Evolutionary conservation across 2,113 vertebrate genomes (phyloP), one percentile per base, ranked within the genome.

Genomic region (Siphamia tubifer): DNA sequence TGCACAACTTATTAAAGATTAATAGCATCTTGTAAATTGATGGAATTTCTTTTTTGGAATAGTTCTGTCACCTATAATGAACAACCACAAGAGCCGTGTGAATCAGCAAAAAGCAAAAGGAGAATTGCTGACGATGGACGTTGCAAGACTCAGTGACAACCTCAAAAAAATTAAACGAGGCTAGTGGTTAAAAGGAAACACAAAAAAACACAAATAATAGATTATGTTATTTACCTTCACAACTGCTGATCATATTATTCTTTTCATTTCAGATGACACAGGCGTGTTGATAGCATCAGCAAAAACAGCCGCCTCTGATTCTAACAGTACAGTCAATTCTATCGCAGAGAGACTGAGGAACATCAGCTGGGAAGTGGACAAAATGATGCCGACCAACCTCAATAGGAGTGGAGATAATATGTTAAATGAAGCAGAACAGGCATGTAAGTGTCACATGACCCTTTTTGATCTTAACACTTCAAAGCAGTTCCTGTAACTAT

Each of bases 131-230:
- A 71, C 74, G 7, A 47, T 23, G 21, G 79, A 87, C 47, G 44
- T 95, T 27, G 64, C 86, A 5, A 34, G 73, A 21, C 23, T 87
- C 36, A 61, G 53, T 0, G 63, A 82, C 15, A 66, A 88, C 6
- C 84, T 95, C 16, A 82, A 34, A 0, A 54, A 85, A 19, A 93
- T 96, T 63, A 89, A 82, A 61, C 85, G 89, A 94, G 95, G 95
- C 96, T 19, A 56, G 79, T 40, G n/a, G 19, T 9, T 10, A 9
- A 8, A 5, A 48, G 28, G 16, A 0, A 10, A 19, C 15, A 19
- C 11, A 10, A 53, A n/a, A n/a, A n/a, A n/a, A n/a, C n/a, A n/a
- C n/a, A n/a, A 39, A 32, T 0, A 0, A 36, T 17, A 34, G 5
- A 4, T 36, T 25, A 16, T 4, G 4, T 5, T n/a, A 5, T n/a